phyloP scores from a whole-genome alignment of 2,797 vertebrate species.

The Synaphobranchus kaupii region DNA sequence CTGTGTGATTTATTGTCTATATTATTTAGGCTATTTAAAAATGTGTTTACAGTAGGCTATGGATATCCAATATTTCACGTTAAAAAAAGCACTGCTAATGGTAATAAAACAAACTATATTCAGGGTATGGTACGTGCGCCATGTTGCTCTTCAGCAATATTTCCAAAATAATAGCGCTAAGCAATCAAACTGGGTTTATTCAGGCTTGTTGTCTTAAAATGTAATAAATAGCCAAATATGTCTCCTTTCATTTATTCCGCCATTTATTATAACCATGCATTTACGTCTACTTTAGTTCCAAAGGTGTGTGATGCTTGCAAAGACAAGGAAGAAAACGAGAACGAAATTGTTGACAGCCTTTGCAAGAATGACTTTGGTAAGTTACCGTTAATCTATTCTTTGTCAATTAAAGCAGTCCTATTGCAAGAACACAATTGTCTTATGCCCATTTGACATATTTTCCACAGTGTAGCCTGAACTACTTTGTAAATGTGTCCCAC shows the following conservation, averaged over 20 bases:
- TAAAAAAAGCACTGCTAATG: neutral
- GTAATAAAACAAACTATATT: neutral
- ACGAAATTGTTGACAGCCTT: conserved; percentile 94
- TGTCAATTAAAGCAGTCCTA: neutral
- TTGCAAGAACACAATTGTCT: neutral
- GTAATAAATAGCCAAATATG: neutral
- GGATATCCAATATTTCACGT: neutral
- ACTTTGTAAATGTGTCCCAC: neutral
- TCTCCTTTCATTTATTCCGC: neutral
- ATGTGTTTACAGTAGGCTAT: neutral
- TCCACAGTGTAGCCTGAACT: neutral
- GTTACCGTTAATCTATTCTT: conserved; percentile 51
- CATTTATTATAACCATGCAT: neutral
- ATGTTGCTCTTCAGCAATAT: neutral
- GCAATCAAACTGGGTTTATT: neutral
- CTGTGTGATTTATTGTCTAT: neutral
- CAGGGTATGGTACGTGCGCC: neutral
- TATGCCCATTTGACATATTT: neutral
- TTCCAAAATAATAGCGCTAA: neutral
- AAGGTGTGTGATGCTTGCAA: conserved; percentile 95
- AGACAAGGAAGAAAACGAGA: conserved; percentile 90
- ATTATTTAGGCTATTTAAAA: too few species aligned
- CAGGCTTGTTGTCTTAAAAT: neutral
- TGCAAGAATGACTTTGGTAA: conserved; percentile 99
- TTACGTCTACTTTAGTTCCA: conserved; percentile 74